These are phyloP conservation scores for Mactromeris polynyma DNA, from an alignment of 2,888 invertebrate species.

Conservation along the genomic window DNA sequence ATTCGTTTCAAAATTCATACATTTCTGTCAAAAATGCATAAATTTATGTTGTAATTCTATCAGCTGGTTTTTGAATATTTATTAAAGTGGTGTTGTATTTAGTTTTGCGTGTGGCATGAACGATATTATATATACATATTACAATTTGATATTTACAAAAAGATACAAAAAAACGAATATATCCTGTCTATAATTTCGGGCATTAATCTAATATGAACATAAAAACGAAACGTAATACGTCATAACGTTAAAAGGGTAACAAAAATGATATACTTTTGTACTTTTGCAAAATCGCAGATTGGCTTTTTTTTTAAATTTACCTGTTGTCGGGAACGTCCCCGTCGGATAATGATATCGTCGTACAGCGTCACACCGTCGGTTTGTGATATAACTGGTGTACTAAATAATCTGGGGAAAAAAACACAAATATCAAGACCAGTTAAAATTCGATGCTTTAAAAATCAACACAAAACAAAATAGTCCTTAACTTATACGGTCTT, in stretches of 20 bases:
- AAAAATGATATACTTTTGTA: too few relatives aligned
- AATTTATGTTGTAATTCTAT: too few relatives aligned
- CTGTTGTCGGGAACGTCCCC: conserved; percentile 80
- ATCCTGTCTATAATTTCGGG: neutral
- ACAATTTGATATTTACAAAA: neutral
- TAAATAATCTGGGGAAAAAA: conserved; percentile 65
- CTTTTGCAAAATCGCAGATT: neutral
- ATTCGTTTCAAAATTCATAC: too few relatives aligned
- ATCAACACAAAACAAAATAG: too few relatives aligned
- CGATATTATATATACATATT: neutral
- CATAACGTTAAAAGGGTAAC: too few relatives aligned
- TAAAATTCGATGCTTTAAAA: too few relatives aligned
- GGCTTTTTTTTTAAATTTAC: conserved; percentile 60
- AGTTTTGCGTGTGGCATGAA: neutral
- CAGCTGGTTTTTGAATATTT: too few relatives aligned
- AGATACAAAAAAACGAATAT: neutral
- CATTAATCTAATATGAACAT: neutral
- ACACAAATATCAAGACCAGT: too few relatives aligned
- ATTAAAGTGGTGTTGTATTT: too few relatives aligned
- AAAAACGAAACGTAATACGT: too few relatives aligned
- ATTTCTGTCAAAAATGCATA: too few relatives aligned
- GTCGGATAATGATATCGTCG: conserved; percentile 78
- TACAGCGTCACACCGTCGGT: conserved; percentile 77
- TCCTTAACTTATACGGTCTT: too few relatives aligned
- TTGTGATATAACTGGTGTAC: conserved; percentile 58